Percentiles rank a stretch among this genome's conserved stretches.
Evolutionary conservation across 2,888 invertebrate species (phyloP).

Genomic region (Tolmerus cingulatus): DNA sequence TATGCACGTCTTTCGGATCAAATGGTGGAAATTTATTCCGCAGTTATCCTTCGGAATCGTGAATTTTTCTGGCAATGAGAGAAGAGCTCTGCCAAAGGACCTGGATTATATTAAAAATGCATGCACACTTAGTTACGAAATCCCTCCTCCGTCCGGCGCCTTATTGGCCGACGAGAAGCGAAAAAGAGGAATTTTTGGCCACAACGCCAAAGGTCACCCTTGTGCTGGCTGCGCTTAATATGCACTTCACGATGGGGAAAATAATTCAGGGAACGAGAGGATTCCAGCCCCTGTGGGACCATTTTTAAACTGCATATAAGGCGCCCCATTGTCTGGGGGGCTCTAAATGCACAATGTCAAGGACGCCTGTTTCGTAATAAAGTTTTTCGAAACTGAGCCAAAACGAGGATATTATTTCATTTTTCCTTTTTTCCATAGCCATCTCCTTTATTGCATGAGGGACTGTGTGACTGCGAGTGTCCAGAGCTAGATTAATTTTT

Average conservation of each 20-base stretch:
- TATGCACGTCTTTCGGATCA: neutral
- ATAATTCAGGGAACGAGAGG: neutral
- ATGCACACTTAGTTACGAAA: neutral
- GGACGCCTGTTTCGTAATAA: neutral
- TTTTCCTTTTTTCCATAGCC: neutral
- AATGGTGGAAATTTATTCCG: neutral
- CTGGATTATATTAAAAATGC: neutral
- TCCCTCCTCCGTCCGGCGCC: neutral
- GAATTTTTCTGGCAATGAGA: neutral
- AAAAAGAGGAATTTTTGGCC: neutral
- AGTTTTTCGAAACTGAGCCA: neutral
- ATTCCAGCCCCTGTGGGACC: neutral
- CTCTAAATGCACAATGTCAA: conserved; percentile 3
- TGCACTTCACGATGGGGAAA: neutral
- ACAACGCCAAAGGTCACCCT: neutral
- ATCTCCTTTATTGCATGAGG: neutral
- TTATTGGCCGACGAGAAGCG: neutral
- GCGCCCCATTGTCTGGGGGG: neutral
- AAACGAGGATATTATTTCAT: neutral
- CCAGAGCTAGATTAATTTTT: neutral
- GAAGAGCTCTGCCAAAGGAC: neutral
- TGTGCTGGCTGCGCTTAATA: neutral
- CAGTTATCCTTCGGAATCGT: neutral
- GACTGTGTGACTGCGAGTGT: neutral
- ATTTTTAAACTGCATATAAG: neutral